Percentiles rank a stretch among this genome's conserved stretches.
These are phyloP conservation scores for Mesochorus sp. DNA, from an alignment of 2,888 invertebrate species.

Conservation along the genomic window DNA sequence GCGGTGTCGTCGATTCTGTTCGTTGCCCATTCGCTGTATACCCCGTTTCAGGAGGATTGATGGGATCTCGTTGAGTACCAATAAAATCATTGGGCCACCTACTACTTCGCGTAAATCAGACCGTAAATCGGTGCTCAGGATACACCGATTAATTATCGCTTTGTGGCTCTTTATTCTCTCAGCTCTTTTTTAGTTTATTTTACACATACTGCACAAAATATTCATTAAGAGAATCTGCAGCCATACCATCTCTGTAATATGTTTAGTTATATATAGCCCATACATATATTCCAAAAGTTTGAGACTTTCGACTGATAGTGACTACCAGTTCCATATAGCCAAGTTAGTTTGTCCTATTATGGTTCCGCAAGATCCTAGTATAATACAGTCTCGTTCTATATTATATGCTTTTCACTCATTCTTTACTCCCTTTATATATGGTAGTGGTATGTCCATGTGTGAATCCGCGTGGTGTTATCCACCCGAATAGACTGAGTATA, in stretches of 20 bases:
- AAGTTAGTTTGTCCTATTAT: neutral
- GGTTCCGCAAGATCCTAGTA: conserved; percentile 15
- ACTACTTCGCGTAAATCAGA: conserved; percentile 59
- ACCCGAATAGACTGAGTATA: conserved; percentile 29
- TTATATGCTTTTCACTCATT: conserved; percentile 30
- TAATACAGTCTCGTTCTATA: conserved; percentile 17
- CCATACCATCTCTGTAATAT: neutral
- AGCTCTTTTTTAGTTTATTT: neutral
- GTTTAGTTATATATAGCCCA: neutral
- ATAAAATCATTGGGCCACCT: conserved; percentile 69
- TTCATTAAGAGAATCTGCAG: too few relatives aligned
- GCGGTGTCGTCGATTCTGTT: conserved; percentile 27
- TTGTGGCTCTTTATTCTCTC: conserved; percentile 17
- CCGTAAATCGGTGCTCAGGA: conserved; percentile 71
- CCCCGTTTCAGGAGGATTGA: conserved; percentile 66
- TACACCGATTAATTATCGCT: conserved; percentile 72
- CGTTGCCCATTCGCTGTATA: conserved; percentile 5
- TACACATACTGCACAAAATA: neutral
- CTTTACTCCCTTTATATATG: neutral
- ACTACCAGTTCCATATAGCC: neutral
- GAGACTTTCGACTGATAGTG: neutral
- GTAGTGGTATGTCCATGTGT: neutral
- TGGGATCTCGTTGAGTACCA: conserved; percentile 71
- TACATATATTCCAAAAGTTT: neutral
- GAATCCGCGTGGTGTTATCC: conserved; percentile 9